phyloP scores from a whole-genome alignment of 1,140 invertebrate genomes.

The Campodea augens region DNA sequence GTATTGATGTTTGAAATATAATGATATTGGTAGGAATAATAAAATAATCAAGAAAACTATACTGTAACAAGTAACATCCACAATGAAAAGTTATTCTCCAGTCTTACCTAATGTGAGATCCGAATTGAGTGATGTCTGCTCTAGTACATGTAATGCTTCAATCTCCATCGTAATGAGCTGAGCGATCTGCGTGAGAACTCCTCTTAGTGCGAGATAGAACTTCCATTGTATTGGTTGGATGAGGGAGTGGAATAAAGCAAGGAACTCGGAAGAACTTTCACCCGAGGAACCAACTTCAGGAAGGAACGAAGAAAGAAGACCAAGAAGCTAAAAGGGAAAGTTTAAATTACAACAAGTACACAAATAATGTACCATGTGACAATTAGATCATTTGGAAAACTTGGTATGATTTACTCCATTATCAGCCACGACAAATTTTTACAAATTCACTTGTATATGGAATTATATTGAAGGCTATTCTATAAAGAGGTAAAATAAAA shows the following conservation, averaged over 20 bases:
- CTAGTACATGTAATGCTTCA: constrained; percentile 58
- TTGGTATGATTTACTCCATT: too few species aligned
- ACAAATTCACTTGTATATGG: too few species aligned
- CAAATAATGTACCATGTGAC: background rate
- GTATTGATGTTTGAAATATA: too few species aligned
- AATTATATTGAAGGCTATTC: too few species aligned
- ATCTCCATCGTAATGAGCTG: constrained; percentile 75
- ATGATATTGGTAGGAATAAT: too few species aligned
- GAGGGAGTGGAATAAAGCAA: constrained; percentile 64
- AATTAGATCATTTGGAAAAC: background rate
- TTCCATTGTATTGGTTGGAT: constrained; percentile 74
- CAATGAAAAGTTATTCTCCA: constrained; percentile 7
- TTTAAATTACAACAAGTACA: background rate
- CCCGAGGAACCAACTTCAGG: constrained; percentile 65
- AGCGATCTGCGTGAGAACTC: constrained; percentile 65
- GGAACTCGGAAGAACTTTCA: constrained; percentile 80
- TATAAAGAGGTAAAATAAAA: too few species aligned
- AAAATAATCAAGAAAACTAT: too few species aligned
- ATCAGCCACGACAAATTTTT: too few species aligned
- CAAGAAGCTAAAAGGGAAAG: constrained; percentile 37
- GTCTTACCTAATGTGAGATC: constrained; percentile 67
- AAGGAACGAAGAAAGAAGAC: constrained; percentile 72
- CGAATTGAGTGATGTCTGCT: constrained; percentile 79
- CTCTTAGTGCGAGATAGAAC: constrained; percentile 72
- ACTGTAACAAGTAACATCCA: constrained; percentile 7